Percentiles rank a stretch among this genome's conserved stretches.
These are phyloP conservation scores for Leuctra nigra DNA, from an alignment of 2,888 invertebrate genomes.

Conservation along the genomic window DNA sequence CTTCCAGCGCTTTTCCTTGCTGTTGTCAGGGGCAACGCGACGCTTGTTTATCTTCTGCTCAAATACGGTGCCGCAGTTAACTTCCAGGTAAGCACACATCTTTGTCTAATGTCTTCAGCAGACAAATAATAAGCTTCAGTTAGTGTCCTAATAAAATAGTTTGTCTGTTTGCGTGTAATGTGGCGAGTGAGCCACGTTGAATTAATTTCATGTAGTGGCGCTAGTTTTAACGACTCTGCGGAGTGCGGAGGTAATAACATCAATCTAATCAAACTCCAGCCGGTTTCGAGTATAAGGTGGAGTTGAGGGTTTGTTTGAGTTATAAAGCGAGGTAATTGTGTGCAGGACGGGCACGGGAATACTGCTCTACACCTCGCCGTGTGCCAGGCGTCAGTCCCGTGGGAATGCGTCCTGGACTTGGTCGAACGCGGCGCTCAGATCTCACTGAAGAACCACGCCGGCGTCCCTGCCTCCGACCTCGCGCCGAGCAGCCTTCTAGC, in stretches of 20 bases:
- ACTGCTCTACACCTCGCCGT: slow-evolving; percentile 52
- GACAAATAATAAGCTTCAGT: too few species aligned
- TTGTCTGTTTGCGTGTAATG: too few species aligned
- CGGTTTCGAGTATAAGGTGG: too few species aligned
- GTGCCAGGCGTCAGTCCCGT: slow-evolving; percentile 46
- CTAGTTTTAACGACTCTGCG: too few species aligned
- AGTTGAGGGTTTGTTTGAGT: too few species aligned
- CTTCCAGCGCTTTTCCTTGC: slow-evolving; percentile 53
- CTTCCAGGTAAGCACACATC: slow-evolving; percentile 39
- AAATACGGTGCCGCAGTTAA: slow-evolving; percentile 47
- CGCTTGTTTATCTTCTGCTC: slow-evolving; percentile 46
- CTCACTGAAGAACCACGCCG: slow-evolving; percentile 42
- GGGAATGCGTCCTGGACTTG: slow-evolving; percentile 46
- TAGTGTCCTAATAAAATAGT: too few species aligned
- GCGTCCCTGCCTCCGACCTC: slow-evolving; percentile 46
- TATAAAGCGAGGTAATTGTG: too few species aligned
- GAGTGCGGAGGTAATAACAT: too few species aligned
- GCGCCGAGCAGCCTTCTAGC: slow-evolving; percentile 42
- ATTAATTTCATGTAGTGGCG: too few species aligned
- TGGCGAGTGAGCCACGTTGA: too few species aligned
- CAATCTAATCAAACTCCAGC: too few species aligned
- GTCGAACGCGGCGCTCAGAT: slow-evolving; percentile 46
- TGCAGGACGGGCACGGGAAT: slow-evolving; percentile 46
- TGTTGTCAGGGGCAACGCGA: slow-evolving; percentile 46
- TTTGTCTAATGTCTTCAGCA: too few species aligned